These are phyloP conservation scores for Anolis carolinensis DNA, from an alignment of 2,113 vertebrate species.

Conservation along the genomic window DNA sequence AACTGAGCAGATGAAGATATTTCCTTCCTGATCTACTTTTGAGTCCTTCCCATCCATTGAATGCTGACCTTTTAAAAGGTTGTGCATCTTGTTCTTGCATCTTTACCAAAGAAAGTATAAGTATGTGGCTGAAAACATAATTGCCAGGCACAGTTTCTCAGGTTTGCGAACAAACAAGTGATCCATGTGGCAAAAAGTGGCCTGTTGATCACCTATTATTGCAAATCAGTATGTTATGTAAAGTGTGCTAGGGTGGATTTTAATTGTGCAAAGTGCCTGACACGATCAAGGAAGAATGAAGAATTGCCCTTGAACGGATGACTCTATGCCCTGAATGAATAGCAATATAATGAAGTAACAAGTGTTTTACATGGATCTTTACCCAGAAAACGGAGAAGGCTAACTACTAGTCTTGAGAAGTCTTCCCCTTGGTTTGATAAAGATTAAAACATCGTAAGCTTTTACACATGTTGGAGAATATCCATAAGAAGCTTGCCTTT, in stretches of 20 bases:
- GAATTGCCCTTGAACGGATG: neutral
- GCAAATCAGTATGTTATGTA: neutral
- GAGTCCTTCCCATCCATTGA: no score
- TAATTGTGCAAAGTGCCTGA: neutral
- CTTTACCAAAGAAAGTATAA: neutral
- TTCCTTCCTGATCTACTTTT: no score
- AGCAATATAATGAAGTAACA: neutral
- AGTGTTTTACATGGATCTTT: neutral
- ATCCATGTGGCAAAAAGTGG: neutral
- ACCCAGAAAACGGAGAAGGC: neutral
- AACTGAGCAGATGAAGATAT: no score
- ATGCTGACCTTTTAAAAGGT: neutral
- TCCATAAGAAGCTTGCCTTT: neutral
- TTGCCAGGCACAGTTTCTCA: neutral
- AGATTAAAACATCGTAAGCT: neutral
- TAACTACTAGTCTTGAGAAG: neutral
- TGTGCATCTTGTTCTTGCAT: neutral
- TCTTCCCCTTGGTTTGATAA: neutral
- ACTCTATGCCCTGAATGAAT: conserved; percentile 5
- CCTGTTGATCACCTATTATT: neutral
- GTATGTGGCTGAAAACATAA: neutral
- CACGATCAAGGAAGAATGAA: neutral
- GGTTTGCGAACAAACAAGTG: neutral
- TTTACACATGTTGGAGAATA: neutral
- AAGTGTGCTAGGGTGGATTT: neutral